phyloP scores from a whole-genome alignment of 2,888 invertebrate genomes.

The Eulithis testata region DNA sequence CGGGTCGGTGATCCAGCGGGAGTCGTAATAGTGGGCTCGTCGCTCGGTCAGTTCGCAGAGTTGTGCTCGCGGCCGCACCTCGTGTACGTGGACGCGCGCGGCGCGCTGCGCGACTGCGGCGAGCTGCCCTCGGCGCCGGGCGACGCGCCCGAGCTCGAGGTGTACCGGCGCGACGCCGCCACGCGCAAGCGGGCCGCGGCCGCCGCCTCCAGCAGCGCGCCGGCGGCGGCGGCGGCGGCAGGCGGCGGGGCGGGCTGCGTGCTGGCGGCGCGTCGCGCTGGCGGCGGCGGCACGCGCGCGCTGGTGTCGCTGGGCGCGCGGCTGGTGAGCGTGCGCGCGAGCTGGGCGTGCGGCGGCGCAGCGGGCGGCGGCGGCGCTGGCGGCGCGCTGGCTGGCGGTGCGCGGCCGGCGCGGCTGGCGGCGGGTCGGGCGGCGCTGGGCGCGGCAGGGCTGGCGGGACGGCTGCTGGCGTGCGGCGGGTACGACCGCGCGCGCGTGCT shows the following conservation, averaged over 20 bases:
- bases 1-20: too few species aligned
- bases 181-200: conserved; percentile 46
- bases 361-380: conserved; percentile 90
- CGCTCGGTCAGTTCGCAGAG: conserved; percentile 44
- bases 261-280: conserved; percentile 62
- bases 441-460: conserved; percentile 87
- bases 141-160: conserved; percentile 91
- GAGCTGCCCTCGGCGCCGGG: conserved; percentile 87
- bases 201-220: conserved; percentile 81
- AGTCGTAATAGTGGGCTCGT: not conserved
- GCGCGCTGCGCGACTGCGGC: conserved; percentile 91
- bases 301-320: conserved; percentile 79
- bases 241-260: conserved; percentile 47
- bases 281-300: conserved; percentile 79
- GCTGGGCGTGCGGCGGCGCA: conserved; percentile 85
- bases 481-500: conserved; percentile 94
- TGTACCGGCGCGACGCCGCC: conserved; percentile 86
- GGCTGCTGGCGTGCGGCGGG: conserved; percentile 91
- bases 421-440: conserved; percentile 89
- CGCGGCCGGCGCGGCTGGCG: conserved; percentile 80
- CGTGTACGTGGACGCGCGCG: conserved; percentile 90
- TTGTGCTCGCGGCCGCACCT: conserved; percentile 88
- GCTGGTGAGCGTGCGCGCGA: conserved; percentile 82
- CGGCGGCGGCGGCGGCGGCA: conserved; percentile 72
- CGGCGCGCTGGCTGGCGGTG: conserved; percentile 85